These are phyloP conservation scores for Anadara kagoshimensis DNA, from an alignment of 1,140 invertebrate genomes.

Conservation along the genomic window DNA sequence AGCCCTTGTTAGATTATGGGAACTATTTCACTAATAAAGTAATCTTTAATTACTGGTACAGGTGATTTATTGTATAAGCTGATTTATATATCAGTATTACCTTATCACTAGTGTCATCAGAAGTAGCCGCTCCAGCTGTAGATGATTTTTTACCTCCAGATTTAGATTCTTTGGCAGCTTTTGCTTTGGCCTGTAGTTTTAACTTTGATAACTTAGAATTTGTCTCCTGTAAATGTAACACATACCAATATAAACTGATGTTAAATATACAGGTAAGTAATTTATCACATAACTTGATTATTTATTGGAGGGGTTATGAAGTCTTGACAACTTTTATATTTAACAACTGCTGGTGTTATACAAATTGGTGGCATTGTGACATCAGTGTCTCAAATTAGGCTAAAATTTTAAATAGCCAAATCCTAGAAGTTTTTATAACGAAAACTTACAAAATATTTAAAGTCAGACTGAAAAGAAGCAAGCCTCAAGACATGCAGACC, in stretches of 20 bases:
- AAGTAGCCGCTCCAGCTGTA: constrained; percentile 13
- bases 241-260: background rate
- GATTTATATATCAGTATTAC: background rate
- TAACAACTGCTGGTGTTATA: too few relatives aligned
- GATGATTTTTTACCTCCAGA: constrained; percentile 43
- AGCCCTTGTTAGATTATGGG: too few relatives aligned
- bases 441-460: too few relatives aligned
- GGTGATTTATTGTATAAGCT: too few relatives aligned
- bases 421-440: too few relatives aligned
- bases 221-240: constrained; percentile 64
- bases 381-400: background rate
- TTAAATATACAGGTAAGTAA: background rate
- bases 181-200: constrained; percentile 73
- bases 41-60: too few relatives aligned
- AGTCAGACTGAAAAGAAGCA: too few relatives aligned
- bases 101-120: constrained; percentile 10
- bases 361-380: background rate
- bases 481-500: too few relatives aligned
- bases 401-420: too few relatives aligned
- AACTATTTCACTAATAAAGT: too few relatives aligned
- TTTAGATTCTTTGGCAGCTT: constrained; percentile 66
- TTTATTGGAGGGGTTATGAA: too few relatives aligned
- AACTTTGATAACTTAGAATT: constrained; percentile 72
- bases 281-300: background rate
- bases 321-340: background rate